These are phyloP conservation scores for Cistogaster globosa DNA, from an alignment of 2,888 invertebrate genomes.

Conservation along the genomic window DNA sequence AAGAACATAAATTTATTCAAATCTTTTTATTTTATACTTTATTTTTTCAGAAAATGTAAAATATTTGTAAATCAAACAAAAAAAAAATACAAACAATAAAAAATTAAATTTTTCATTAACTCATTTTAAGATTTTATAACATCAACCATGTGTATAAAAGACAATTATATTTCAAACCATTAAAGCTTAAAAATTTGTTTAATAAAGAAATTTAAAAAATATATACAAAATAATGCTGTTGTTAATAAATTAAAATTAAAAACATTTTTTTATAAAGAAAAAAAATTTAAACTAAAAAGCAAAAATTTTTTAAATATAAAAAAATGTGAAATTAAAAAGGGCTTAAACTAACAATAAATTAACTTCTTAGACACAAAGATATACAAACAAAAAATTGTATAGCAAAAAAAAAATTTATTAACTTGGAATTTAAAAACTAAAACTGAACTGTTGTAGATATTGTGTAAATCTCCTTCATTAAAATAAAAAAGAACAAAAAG, in stretches of 20 bases:
- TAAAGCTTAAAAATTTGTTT: no score
- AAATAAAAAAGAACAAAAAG: not conserved
- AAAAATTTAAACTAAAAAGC: no score
- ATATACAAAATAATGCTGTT: slow-evolving; percentile 5
- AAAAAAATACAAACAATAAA: not conserved
- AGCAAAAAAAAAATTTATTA: slow-evolving; percentile 8
- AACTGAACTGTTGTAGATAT: slow-evolving; percentile 51
- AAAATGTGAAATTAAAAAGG: not conserved
- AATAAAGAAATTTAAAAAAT: not conserved
- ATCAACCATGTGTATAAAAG: slow-evolving; percentile 15
- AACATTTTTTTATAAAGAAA: slow-evolving; percentile 42
- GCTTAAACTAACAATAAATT: slow-evolving; percentile 55
- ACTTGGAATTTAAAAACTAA: not conserved
- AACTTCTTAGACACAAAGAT: slow-evolving; percentile 8
- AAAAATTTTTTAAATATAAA: no score
- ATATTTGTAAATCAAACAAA: no score
- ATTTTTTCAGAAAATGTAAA: slow-evolving; percentile 6
- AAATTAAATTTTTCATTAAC: not conserved
- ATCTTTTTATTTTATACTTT: no score
- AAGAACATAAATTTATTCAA: no score
- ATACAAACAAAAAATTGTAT: slow-evolving; percentile 30
- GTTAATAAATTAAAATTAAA: slow-evolving; percentile 13
- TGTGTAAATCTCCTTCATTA: slow-evolving; percentile 36
- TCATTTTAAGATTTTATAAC: slow-evolving; percentile 44
- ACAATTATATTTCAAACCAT: not conserved